Conservation (phyloP, 1,140 invertebrate species). For the Brachionus sp. region DNA sequence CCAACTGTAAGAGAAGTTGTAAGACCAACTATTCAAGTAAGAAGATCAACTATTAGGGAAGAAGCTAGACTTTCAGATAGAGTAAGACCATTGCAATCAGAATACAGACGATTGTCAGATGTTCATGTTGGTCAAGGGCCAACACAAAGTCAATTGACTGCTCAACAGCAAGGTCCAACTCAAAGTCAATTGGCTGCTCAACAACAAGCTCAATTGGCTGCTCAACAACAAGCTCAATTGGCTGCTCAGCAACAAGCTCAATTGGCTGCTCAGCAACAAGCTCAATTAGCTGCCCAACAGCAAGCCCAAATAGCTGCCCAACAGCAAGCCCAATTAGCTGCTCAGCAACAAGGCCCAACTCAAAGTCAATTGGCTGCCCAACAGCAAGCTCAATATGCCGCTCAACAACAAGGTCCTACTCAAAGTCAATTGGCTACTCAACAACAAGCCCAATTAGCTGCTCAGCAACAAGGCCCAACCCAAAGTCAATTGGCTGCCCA, state of each 20-base stretch:
- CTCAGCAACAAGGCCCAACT: not conserved
- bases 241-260: not conserved
- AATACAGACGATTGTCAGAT: conserved; percentile 20
- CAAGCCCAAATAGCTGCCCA: not conserved
- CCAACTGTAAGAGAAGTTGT: not conserved
- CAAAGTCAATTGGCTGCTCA: not conserved
- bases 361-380: not conserved
- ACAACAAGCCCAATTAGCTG: not conserved
- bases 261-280: not conserved
- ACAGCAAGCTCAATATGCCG: not conserved
- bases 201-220: not conserved
- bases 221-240: not conserved
- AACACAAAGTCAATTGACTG: conserved; percentile 5
- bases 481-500: not conserved
- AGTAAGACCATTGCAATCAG: conserved; percentile 22
- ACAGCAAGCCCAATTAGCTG: not conserved
- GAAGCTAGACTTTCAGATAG: not conserved
- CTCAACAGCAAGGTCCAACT: not conserved
- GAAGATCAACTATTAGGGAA: not conserved
- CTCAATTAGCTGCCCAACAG: not conserved
- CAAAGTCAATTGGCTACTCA: not conserved
- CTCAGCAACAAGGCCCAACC: not conserved
- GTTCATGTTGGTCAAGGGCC: not conserved
- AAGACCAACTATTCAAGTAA: not conserved
- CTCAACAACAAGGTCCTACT: not conserved